These are phyloP conservation scores for Plemyria rubiginata DNA, from an alignment of 2,888 invertebrate species.

Conservation along the genomic window DNA sequence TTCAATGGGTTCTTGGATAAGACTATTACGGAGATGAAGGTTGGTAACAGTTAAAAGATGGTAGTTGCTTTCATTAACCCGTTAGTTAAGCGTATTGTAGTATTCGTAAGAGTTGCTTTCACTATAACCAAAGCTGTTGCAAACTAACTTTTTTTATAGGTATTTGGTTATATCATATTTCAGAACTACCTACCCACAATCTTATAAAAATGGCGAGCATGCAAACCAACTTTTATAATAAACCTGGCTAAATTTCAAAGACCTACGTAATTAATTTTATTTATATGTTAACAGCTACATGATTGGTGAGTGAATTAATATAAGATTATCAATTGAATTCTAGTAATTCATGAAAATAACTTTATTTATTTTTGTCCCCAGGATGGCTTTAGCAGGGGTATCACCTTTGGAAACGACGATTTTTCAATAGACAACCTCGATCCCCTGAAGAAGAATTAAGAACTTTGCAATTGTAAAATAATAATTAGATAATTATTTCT, in stretches of 20 bases:
- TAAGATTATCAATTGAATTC: background rate
- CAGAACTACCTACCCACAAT: no score
- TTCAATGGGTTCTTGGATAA: conserved; percentile 93
- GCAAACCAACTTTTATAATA: background rate
- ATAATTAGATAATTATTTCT: conserved; percentile 41
- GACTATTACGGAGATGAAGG: conserved; percentile 94
- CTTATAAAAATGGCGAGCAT: no score
- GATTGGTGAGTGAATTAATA: conserved; percentile 58
- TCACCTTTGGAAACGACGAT: conserved; percentile 95
- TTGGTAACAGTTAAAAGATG: conserved; percentile 58
- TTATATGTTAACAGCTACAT: conserved; percentile 58
- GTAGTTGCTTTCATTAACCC: conserved; percentile 22
- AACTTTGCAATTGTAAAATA: conserved; percentile 35
- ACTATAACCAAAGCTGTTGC: no score
- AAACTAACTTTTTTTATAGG: no score
- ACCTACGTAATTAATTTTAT: conserved; percentile 26
- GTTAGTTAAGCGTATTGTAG: background rate
- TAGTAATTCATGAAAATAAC: background rate
- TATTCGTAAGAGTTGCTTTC: no score
- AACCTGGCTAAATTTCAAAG: no score
- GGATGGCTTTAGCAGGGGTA: conserved; percentile 95
- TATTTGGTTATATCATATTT: no score
- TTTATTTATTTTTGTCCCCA: conserved; percentile 73
- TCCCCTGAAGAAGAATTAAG: conserved; percentile 92
- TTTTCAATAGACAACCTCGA: conserved; percentile 97